Base-by-base conservation (phyloP, 2,113 vertebrate species). In the Chaenogobius annularis region DNA sequence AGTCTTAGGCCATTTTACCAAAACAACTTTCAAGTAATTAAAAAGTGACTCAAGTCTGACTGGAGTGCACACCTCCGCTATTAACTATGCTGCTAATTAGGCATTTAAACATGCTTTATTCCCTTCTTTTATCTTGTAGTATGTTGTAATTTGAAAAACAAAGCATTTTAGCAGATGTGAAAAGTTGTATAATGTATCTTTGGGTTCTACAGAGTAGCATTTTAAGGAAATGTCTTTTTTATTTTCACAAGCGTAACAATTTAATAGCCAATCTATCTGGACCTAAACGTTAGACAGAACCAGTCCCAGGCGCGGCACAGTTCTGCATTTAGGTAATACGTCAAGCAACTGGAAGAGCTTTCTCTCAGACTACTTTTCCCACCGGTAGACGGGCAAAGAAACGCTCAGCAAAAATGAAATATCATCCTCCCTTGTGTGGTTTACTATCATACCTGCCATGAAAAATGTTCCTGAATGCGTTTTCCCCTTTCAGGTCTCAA, bases 351-450 rank as follows among this genome's bases (percentile, higher is more conserved):
- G 69, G 79, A 83, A 64, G 72, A 83, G 69, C 83, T 75, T 73
- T 86, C 83, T 84, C 81, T 70, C 81, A 52, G 81, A 74, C 75
- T 75, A 73, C 80, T 84, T 79, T 82, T 78, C 80, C 74, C 75
- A 77, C 40, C 54, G 82, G 81, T 89, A 77, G 80, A 87, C 85
- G 83, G 37, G 69, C 74, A 67, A 70, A 74, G 80, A 82, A 81
- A 83, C 75, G 83, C 84, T 85, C 70, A 65, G 85, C 77, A 75
- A 62, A 87, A 90, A 87, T 85, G 69, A 87, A 90, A 86, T 85
- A 88, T 82, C 84, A 73, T 74, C 75, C 72, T 66, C 52, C 75
- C 77, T 75, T n/a, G 10, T 87, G 85, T 88, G 85, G 83, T 85
- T 87, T 85, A 81, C 74, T 80, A 70, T 61, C 63, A 11, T 73